Evolutionary conservation across 2,888 invertebrate species (phyloP), one percentile per base, ranked within the genome.

Genomic region (Megalurothrips usitatus): DNA sequence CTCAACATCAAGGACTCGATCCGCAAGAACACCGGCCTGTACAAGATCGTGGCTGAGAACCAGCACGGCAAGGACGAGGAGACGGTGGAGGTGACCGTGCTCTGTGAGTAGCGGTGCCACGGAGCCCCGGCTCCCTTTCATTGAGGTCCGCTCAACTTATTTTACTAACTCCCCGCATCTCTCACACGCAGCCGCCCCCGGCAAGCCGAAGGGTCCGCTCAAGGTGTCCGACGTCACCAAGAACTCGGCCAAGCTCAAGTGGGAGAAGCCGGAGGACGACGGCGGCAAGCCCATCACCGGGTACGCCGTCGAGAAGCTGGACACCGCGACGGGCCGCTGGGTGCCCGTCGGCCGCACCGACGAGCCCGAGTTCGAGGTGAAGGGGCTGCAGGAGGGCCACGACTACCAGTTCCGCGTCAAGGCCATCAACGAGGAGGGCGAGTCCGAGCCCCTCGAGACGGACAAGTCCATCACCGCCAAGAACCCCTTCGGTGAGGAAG

Each of bases 201-300:
- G 93, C 82, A 94, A 92, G 85, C 97, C 97, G 1, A 93, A 93
- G 83, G 97, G 97, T 14, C 97, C 97, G 1, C 89, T 98, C 11
- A 94, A 96, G 88, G 96, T 96, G 17, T 89, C 92, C 0, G 96
- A 97, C 85, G 93, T 98, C 43, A 96, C 95, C 63, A 96, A 96
- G 87, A 93, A 93, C 84, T 94, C 96, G 81, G 95, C 95, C 87
- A 96, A 96, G 86, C 89, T 98, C 80, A 92, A 94, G 84, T 98
- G 97, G 97, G 93, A 96, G 85, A 96, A 96, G 85, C 97, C 97
- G 0, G 95, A 96, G 85, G 96, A 98, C 86, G 97, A 97, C 87
- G 97, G 97, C 85, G 98, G 98, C 85, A 95, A 95, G 87, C 96
- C 96, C 17, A 91, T 96, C 28, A 94, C 94, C n/a, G 95, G 94